Percentiles rank a stretch among this genome's conserved stretches.
phyloP scores from a whole-genome alignment of 1,140 invertebrate genomes.

The Oryzaephilus surinamensis region DNA sequence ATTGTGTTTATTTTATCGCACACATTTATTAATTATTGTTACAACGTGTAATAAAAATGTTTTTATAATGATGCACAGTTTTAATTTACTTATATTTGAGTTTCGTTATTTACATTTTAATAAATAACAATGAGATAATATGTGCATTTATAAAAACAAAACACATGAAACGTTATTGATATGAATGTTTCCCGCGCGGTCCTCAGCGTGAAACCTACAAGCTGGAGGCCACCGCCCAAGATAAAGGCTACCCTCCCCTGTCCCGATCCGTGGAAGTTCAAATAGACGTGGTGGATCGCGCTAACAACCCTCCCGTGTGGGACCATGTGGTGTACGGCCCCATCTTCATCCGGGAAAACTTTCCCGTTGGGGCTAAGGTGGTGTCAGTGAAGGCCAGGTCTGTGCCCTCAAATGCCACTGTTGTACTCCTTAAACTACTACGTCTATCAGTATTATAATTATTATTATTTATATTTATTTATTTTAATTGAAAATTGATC shows the following conservation, averaged over 20 bases:
- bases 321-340: conserved; percentile 91
- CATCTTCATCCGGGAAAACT: conserved; percentile 94
- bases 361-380: conserved; percentile 91
- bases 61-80: too few species aligned
- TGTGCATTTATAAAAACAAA: too few species aligned
- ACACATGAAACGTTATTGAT: too few species aligned
- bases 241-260: conserved; percentile 87
- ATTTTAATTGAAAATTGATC: too few species aligned
- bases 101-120: too few species aligned
- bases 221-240: conserved; percentile 92
- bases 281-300: conserved; percentile 94
- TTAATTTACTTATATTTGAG: too few species aligned
- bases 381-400: conserved; percentile 96
- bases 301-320: conserved; percentile 95
- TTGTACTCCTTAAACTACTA: conserved; percentile 1
- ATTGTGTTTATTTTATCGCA: too few species aligned
- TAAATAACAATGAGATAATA: too few species aligned
- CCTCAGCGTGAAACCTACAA: conserved; percentile 91
- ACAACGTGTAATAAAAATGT: too few species aligned
- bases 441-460: conserved; percentile 9
- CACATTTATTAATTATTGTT: too few species aligned
- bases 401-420: conserved; percentile 43
- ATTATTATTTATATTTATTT: too few species aligned
- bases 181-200: conserved; percentile 27
- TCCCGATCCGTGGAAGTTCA: conserved; percentile 91